Percentiles rank a stretch among this genome's conserved stretches.
These are phyloP conservation scores for Babyrousa celebensis DNA, from an alignment of 2,797 vertebrate species.

Conservation along the genomic window DNA sequence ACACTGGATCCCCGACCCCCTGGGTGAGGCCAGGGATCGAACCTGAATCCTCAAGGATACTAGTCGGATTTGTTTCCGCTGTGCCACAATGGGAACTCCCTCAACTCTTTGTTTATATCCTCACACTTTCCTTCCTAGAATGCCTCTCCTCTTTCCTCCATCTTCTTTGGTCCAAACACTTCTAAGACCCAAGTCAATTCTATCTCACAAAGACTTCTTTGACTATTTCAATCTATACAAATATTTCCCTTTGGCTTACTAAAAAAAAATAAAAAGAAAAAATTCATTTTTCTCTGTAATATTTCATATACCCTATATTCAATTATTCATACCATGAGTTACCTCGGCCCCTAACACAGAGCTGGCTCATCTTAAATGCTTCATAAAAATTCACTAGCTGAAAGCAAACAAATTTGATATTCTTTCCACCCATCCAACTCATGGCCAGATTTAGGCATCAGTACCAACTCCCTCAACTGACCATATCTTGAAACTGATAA, in stretches of 20 bases:
- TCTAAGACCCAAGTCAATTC: constrained; percentile 20
- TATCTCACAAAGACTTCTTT: not conserved
- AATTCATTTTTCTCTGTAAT: not conserved
- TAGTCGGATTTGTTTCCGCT: no score
- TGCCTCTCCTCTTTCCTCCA: not conserved
- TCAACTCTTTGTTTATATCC: not conserved
- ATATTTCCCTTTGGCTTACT: not conserved
- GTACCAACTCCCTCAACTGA: constrained; percentile 9
- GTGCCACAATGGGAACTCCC: no score
- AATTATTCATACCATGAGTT: not conserved
- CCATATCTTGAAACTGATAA: constrained; percentile 62
- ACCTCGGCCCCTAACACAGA: not conserved
- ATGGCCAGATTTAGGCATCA: constrained; percentile 55
- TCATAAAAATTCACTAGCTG: constrained; percentile 44
- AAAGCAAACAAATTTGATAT: constrained; percentile 58
- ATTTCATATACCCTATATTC: constrained; percentile 6
- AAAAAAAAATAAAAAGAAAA: accelerated
- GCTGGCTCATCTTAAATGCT: not conserved
- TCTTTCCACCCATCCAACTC: constrained; percentile 16
- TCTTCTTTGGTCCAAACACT: not conserved
- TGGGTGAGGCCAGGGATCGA: no score
- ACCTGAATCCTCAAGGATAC: no score
- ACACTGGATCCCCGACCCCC: no score
- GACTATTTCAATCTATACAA: constrained; percentile 4
- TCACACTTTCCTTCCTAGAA: not conserved